phyloP scores from a whole-genome alignment of 2,113 vertebrate species.

The Balaeniceps rex region DNA sequence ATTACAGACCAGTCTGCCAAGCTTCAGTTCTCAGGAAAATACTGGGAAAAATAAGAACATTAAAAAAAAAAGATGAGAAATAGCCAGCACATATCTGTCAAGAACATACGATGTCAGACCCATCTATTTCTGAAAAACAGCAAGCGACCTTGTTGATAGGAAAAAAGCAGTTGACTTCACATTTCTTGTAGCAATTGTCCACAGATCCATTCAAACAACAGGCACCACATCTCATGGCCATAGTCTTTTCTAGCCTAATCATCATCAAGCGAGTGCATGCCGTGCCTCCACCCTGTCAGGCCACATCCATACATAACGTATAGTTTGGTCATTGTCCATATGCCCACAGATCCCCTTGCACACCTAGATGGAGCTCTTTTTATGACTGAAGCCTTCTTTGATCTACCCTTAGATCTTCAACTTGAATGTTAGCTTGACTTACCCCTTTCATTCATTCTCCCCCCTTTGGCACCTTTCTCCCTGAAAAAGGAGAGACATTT shows the following conservation, averaged over 20 bases:
- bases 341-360: neutral
- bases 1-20: neutral
- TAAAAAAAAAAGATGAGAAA: neutral
- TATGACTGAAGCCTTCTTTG: neutral
- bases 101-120: neutral
- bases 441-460: neutral
- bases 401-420: neutral
- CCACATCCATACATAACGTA: neutral
- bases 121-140: neutral
- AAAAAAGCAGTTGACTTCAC: neutral
- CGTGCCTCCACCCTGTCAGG: neutral
- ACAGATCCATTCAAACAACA: neutral
- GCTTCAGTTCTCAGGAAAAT: neutral
- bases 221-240: neutral
- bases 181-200: neutral
- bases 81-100: neutral
- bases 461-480: neutral
- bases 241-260: neutral
- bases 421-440: neutral
- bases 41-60: neutral
- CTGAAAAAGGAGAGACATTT: neutral
- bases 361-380: neutral
- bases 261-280: neutral
- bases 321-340: neutral
- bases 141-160: neutral